Conservation (phyloP, 2,113 vertebrate genomes). For the Gorsachius goisagi region DNA sequence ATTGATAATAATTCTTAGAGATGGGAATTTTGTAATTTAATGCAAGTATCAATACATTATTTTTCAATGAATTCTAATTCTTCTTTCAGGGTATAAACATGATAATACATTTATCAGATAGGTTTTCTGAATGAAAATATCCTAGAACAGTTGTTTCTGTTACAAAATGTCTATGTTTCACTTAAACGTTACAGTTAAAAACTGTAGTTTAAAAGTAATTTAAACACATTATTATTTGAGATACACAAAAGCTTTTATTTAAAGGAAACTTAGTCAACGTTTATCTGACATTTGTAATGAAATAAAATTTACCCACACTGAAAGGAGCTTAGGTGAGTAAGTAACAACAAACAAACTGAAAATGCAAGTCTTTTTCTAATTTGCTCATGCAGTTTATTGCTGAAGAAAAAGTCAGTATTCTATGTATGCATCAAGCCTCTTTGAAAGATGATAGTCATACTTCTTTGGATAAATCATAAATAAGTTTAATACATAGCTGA, state of each 20-base stretch:
- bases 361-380: not conserved
- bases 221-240: not conserved
- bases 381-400: not conserved
- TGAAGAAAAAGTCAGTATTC: not conserved
- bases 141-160: not conserved
- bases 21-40: not conserved
- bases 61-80: not conserved
- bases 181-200: not conserved
- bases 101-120: not conserved
- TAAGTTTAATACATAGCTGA: not conserved
- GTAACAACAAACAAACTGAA: not conserved
- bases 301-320: not conserved
- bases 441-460: not conserved
- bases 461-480: not conserved
- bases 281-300: not conserved
- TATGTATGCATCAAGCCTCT: not conserved
- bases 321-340: not conserved
- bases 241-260: not conserved
- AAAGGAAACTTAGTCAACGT: not conserved
- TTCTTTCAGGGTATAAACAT: not conserved
- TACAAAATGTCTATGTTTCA: not conserved
- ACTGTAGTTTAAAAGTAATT: not conserved
- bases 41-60: not conserved
- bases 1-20: not conserved
- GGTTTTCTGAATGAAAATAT: not conserved